A percentile compares a stretch with the other conserved stretches of the same genome.
Conservation (phyloP, 35 echinoderm and acorn worm genomes). For the Apostichopus japonicus region DNA sequence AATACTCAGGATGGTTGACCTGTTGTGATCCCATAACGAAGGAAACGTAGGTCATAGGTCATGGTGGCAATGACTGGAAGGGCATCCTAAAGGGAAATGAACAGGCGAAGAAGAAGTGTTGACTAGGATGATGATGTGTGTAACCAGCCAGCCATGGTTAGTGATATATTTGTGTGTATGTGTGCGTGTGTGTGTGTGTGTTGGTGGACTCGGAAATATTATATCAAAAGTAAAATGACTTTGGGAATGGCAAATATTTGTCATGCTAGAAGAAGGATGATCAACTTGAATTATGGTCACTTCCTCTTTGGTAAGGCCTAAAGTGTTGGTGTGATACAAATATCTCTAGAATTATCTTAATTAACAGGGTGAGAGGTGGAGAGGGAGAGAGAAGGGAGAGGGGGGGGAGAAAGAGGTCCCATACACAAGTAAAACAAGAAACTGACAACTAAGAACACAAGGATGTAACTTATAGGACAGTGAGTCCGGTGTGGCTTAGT, state of each 20-base stretch:
- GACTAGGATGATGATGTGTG: not conserved
- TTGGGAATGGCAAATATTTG: no score
- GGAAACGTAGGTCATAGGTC: conserved; percentile 11
- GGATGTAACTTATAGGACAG: no score
- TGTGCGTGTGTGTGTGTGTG: not conserved
- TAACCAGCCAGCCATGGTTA: not conserved
- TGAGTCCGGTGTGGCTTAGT: no score
- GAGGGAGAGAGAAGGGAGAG: not conserved
- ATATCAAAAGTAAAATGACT: not conserved
- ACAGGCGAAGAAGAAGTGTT: not conserved
- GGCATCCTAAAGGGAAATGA: not conserved
- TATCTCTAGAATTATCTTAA: not conserved
- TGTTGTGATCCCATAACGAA: not conserved
- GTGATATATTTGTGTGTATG: not conserved
- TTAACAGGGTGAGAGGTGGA: not conserved
- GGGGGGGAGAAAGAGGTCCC: not conserved
- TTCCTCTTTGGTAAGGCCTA: not conserved
- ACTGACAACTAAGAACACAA: no score
- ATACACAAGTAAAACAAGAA: no score
- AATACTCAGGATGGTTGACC: no score
- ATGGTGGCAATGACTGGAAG: conserved; percentile 34
- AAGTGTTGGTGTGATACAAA: no score
- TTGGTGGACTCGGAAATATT: not conserved
- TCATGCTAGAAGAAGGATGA: no score
- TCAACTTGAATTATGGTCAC: not conserved